Conservation (phyloP, 2,113 vertebrate species). For the Chauna torquata region DNA sequence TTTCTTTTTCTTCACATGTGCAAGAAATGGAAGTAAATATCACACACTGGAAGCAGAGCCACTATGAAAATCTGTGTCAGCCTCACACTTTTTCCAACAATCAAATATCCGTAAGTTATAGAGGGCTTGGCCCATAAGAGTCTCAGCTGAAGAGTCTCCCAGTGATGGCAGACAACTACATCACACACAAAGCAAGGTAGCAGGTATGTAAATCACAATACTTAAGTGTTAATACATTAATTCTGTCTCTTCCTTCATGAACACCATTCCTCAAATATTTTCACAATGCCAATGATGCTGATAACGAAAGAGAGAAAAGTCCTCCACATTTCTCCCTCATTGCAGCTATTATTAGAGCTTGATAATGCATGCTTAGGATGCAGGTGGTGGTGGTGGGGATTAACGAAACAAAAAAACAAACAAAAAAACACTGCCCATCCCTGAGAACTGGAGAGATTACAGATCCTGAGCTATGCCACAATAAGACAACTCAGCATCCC, state of each 20-base stretch:
- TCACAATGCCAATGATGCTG: neutral
- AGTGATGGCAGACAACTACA: neutral
- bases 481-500: neutral
- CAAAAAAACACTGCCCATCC: neutral
- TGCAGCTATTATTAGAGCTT: slow-evolving; percentile 1
- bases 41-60: neutral
- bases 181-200: neutral
- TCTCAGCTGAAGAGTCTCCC: slow-evolving; percentile 9
- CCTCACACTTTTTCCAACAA: slow-evolving; percentile 17
- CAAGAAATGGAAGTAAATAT: neutral
- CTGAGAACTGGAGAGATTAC: neutral
- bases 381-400: neutral
- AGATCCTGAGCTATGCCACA: neutral
- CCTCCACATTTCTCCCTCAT: neutral
- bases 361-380: neutral
- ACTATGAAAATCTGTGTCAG: neutral
- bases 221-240: neutral
- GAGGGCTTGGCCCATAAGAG: slow-evolving; percentile 14
- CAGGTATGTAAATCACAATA: neutral
- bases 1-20: neutral
- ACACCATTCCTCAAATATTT: neutral
- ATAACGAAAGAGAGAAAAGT: slow-evolving; percentile 26
- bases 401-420: neutral
- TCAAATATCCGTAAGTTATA: slow-evolving; percentile 2
- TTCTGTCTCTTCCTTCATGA: neutral